phyloP scores from a whole-genome alignment of 2,888 invertebrate species.

The Tiliacea citrago region DNA sequence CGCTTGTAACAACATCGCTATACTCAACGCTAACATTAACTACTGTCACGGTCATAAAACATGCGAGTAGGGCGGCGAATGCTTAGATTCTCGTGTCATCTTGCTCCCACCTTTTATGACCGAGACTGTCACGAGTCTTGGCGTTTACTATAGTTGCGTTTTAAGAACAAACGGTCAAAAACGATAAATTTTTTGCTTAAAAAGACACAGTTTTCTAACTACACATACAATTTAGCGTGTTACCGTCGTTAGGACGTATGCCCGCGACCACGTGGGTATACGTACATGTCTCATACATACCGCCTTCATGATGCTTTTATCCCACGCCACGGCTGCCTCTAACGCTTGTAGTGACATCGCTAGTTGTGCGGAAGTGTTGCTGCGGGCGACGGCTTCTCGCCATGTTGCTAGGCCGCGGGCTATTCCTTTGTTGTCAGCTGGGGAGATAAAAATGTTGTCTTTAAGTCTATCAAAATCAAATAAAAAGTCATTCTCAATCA shows the following conservation, averaged over 20 bases:
- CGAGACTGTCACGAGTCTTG: not conserved
- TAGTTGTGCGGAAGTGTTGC: constrained; percentile 96
- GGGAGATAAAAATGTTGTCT: not conserved
- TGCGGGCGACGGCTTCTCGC: constrained; percentile 96
- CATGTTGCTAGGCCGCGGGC: constrained; percentile 96
- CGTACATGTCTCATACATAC: constrained; percentile 91
- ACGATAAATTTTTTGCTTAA: accelerated
- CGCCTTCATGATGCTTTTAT: constrained; percentile 99
- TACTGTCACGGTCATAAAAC: not conserved
- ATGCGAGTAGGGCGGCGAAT: not conserved
- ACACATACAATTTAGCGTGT: constrained; percentile 14
- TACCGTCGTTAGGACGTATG: not conserved
- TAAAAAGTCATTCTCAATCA: no score
- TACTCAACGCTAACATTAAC: not conserved
- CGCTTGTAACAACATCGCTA: constrained; percentile 92
- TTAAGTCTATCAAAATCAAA: no score
- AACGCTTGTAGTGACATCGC: constrained; percentile 94
- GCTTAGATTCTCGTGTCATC: not conserved
- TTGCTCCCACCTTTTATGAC: not conserved
- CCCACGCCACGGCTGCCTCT: constrained; percentile 99
- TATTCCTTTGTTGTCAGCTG: constrained; percentile 88
- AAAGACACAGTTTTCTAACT: constrained; percentile 30
- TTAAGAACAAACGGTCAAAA: not conserved
- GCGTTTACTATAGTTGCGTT: not conserved
- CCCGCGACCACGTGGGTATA: constrained; percentile 47